These are phyloP conservation scores for Teleiodes luculella DNA, from an alignment of 2,888 invertebrate genomes.

Conservation along the genomic window DNA sequence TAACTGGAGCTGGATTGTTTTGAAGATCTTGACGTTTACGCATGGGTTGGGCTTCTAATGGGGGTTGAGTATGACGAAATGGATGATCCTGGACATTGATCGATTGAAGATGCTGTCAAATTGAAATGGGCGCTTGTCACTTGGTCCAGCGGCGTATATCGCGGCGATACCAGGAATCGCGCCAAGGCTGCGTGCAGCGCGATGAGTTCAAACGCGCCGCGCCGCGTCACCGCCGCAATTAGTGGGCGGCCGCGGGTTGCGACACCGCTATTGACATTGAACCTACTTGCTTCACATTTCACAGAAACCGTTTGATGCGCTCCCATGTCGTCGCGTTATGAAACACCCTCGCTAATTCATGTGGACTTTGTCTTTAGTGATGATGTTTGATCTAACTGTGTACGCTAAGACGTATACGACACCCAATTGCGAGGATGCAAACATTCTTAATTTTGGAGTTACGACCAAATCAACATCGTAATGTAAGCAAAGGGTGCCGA, in stretches of 20 bases:
- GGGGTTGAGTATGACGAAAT: neutral
- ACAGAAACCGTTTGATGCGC: slow-evolving; percentile 54
- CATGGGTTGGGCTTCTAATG: neutral
- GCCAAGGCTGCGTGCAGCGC: slow-evolving; percentile 60
- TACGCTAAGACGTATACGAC: neutral
- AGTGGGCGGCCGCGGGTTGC: slow-evolving; percentile 50
- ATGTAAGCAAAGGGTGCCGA: slow-evolving; percentile 6
- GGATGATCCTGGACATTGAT: neutral
- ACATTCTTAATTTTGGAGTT: neutral
- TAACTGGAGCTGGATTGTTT: neutral
- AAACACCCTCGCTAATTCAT: slow-evolving; percentile 37
- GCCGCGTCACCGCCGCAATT: slow-evolving; percentile 59
- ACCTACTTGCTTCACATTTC: slow-evolving; percentile 67
- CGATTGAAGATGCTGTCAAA: neutral
- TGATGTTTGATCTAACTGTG: slow-evolving; percentile 11
- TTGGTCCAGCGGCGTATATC: slow-evolving; percentile 25
- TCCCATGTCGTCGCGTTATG: slow-evolving; percentile 48
- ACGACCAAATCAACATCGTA: neutral
- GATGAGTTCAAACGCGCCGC: slow-evolving; percentile 67
- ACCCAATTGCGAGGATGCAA: neutral
- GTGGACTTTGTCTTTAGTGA: slow-evolving; percentile 30
- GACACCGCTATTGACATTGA: slow-evolving; percentile 75
- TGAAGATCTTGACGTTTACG: neutral
- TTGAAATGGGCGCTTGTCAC: slow-evolving; percentile 29
- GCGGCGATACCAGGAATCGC: slow-evolving; percentile 55